Conservation (phyloP, 2,797 vertebrate genomes). For the Acipenser ruthenus region DNA sequence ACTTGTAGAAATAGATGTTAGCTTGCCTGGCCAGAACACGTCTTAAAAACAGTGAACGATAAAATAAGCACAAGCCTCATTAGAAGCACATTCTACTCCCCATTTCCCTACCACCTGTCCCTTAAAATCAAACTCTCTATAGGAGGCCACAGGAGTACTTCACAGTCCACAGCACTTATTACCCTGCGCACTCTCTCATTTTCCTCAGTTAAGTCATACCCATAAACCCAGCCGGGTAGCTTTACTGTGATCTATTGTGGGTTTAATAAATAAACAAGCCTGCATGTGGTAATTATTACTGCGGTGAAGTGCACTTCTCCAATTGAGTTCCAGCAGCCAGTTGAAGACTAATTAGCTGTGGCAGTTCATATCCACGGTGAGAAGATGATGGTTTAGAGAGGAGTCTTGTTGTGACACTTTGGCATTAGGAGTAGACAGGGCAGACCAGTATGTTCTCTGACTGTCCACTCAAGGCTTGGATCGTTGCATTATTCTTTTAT, state of each 20-base stretch:
- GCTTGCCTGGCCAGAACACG: too few species aligned
- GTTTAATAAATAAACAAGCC: neutral
- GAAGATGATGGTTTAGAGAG: too few species aligned
- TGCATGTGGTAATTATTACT: neutral
- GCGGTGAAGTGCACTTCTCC: neutral
- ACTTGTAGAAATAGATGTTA: too few species aligned
- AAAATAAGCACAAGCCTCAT: neutral
- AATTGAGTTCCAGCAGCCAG: neutral
- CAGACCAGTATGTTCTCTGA: too few species aligned
- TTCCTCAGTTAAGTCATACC: neutral
- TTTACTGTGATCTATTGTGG: neutral
- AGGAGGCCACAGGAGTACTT: neutral
- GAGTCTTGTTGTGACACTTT: too few species aligned
- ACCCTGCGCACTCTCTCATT: neutral
- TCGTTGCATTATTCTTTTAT: too few species aligned
- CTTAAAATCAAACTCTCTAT: neutral
- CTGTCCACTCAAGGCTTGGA: too few species aligned
- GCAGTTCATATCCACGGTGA: neutral
- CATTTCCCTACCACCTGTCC: neutral
- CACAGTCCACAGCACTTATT: neutral
- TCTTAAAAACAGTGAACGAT: neutral
- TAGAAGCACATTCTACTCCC: neutral
- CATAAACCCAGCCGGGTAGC: neutral
- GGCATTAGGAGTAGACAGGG: too few species aligned
- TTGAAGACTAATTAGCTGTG: neutral